phyloP scores from a whole-genome alignment of 2,797 vertebrate genomes.

The Eulemur mongoz region DNA sequence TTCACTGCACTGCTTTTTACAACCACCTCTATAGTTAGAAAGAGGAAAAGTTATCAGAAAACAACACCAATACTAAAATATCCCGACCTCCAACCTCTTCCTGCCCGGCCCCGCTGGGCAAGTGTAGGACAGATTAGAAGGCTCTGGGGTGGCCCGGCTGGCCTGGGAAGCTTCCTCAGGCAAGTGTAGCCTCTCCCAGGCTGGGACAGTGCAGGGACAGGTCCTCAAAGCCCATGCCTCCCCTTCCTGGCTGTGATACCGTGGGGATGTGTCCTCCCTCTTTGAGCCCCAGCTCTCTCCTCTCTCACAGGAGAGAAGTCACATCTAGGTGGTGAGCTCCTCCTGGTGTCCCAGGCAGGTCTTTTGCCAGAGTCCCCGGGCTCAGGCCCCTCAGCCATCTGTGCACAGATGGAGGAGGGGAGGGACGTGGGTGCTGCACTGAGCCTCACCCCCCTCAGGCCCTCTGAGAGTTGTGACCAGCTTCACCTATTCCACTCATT shows the following conservation, averaged over 20 bases:
- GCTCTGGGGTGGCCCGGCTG: not conserved
- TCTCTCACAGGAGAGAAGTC: not conserved
- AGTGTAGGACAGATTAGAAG: not conserved
- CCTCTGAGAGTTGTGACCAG: not conserved
- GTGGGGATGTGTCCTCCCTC: not conserved
- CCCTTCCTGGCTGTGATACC: too few relatives aligned
- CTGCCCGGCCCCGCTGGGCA: not conserved
- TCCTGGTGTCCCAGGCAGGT: not conserved
- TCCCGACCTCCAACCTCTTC: too few relatives aligned
- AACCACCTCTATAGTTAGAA: not conserved
- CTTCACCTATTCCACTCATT: not conserved
- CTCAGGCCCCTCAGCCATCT: not conserved
- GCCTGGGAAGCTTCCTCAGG: not conserved
- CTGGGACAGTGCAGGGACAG: not conserved
- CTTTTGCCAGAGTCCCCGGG: fast-evolving
- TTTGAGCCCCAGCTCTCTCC: not conserved
- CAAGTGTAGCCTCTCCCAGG: not conserved
- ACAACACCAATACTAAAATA: not conserved
- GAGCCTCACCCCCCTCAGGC: not conserved
- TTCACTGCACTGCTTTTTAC: not conserved
- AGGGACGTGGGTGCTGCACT: fast-evolving
- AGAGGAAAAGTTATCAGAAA: not conserved
- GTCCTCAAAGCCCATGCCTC: not conserved
- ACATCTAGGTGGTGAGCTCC: not conserved
- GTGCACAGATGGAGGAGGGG: too few relatives aligned